Percentiles rank a stretch among this genome's conserved stretches.
phyloP scores from a whole-genome alignment of 2,888 invertebrate genomes.

The Homarus gammarus region DNA sequence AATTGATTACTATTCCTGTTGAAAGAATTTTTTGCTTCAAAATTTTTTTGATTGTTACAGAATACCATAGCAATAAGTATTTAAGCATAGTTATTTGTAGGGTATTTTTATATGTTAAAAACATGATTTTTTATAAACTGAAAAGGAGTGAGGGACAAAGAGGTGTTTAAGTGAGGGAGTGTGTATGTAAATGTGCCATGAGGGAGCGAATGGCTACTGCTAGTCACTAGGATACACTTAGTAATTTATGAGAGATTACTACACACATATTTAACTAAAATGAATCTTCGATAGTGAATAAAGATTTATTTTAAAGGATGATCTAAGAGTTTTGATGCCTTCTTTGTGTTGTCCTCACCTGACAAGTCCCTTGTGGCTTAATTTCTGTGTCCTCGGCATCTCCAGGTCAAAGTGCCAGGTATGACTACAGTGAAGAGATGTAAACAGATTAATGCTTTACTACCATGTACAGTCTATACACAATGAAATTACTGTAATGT shows the following conservation, averaged over 20 bases:
- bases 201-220: conserved; percentile 9
- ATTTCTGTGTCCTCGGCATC: no score
- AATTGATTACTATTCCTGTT: background rate
- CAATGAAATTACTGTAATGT: no score
- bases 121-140: background rate
- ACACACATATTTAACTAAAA: background rate
- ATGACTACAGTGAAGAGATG: no score
- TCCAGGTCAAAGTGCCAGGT: no score
- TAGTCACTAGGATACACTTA: conserved; percentile 33
- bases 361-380: no score
- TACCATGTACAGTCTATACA: no score
- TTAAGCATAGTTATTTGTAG: background rate
- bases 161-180: conserved; percentile 21
- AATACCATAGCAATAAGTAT: background rate
- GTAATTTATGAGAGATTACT: background rate
- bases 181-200: background rate
- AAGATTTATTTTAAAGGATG: background rate
- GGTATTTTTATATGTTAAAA: background rate
- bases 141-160: background rate
- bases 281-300: background rate
- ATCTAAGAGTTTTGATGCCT: background rate
- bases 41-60: background rate
- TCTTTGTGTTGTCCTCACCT: no score
- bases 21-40: background rate
- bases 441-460: no score